Percentiles rank a stretch among this genome's conserved stretches.
Conservation (phyloP, 1,140 invertebrate species). For the Akabosia matsudoensis region DNA sequence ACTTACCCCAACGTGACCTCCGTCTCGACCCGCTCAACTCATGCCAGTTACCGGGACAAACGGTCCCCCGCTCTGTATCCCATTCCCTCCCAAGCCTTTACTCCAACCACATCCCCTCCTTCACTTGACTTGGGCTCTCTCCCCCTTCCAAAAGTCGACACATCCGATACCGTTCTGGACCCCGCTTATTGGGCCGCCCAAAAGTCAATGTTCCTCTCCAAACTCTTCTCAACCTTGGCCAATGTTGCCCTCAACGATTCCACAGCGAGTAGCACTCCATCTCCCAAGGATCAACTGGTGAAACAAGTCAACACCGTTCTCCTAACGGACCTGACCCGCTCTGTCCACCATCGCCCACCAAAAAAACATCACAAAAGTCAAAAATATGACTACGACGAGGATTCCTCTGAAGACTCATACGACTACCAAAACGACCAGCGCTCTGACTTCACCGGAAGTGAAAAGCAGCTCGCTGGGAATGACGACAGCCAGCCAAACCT, state of each 20-base stretch:
- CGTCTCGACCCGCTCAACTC: not conserved
- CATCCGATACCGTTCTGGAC: not conserved
- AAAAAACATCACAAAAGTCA: not conserved
- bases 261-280: not conserved
- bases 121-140: not conserved
- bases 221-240: not conserved
- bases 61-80: not conserved
- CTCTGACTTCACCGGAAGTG: not conserved
- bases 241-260: not conserved
- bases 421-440: not conserved
- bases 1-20: not conserved
- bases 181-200: slow-evolving; percentile 21
- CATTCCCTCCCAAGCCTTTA: not conserved
- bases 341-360: not conserved
- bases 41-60: not conserved
- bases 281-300: slow-evolving; percentile 11
- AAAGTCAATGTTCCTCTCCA: slow-evolving; percentile 19
- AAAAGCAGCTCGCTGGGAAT: not conserved
- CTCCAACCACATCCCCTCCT: not conserved
- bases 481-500: slow-evolving; percentile 18
- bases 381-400: not conserved
- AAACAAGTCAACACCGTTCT: slow-evolving; percentile 17
- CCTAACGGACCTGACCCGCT: not conserved
- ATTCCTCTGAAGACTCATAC: not conserved
- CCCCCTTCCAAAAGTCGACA: not conserved